Evolutionary conservation across 2,113 vertebrate species (phyloP).

Genomic region (Ramphastos sulfuratus): DNA sequence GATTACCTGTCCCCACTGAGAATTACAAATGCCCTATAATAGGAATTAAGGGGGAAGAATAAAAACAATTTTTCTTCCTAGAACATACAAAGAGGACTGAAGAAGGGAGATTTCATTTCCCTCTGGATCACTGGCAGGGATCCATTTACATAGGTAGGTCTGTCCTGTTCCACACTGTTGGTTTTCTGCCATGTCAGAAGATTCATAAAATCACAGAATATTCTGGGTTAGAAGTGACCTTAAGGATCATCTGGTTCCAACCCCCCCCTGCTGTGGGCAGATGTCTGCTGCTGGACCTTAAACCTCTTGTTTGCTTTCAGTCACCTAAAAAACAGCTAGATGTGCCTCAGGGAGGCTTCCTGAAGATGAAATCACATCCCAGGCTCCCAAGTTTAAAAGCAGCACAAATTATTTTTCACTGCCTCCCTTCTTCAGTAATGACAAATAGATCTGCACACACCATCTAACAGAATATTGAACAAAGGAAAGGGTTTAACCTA

Average conservation of each 20-base stretch:
- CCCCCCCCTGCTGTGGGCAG: too few species aligned
- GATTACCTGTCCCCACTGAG: not conserved
- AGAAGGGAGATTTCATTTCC: not conserved
- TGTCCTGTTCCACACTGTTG: not conserved
- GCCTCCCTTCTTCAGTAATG: not conserved
- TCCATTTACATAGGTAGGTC: not conserved
- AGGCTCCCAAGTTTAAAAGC: not conserved
- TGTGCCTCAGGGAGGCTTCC: not conserved
- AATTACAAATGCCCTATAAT: not conserved
- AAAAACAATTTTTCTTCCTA: not conserved
- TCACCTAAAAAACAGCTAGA: not conserved
- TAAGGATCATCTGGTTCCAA: too few species aligned
- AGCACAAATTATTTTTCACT: not conserved
- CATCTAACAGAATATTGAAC: not conserved
- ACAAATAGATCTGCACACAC: not conserved
- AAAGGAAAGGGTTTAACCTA: constrained; percentile 65
- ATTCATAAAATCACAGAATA: too few species aligned
- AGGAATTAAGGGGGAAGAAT: not conserved
- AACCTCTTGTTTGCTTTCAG: not conserved
- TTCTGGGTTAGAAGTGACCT: too few species aligned
- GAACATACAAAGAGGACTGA: not conserved
- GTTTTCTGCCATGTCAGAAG: not conserved
- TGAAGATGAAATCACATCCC: not conserved
- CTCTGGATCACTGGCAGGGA: not conserved
- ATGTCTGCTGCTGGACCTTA: not conserved